phyloP scores from a whole-genome alignment of 2,113 vertebrate species.

The Diadophis punctatus region DNA sequence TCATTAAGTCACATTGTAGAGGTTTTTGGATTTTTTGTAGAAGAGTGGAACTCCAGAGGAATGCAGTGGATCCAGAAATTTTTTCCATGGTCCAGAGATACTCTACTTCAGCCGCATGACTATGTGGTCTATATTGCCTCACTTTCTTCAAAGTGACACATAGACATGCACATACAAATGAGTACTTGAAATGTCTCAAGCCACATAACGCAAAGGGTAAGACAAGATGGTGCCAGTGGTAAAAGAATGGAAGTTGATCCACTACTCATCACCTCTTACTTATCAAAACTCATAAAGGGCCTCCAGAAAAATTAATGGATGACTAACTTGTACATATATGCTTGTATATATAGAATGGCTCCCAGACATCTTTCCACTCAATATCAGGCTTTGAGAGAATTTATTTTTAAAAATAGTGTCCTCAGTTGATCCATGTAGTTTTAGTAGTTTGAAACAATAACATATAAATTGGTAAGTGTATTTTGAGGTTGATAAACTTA shows the following conservation, averaged over 20 bases:
- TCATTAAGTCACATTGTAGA: neutral
- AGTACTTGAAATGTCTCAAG: neutral
- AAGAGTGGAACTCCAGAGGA: neutral
- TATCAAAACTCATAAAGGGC: neutral
- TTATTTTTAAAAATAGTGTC: neutral
- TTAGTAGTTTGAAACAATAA: neutral
- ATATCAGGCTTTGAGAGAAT: neutral
- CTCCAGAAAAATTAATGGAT: neutral
- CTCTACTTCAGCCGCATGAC: neutral
- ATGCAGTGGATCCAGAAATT: neutral
- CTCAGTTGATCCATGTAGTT: neutral
- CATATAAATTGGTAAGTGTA: neutral
- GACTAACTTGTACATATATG: neutral
- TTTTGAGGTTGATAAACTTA: neutral
- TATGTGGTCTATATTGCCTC: neutral
- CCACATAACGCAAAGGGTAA: neutral
- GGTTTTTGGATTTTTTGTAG: neutral
- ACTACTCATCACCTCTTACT: neutral
- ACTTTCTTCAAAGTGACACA: neutral
- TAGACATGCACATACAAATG: neutral
- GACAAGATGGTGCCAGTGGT: neutral
- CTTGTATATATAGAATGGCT: neutral
- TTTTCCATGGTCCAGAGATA: neutral
- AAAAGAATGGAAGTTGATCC: neutral
- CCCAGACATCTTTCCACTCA: neutral